Percentiles rank a stretch among this genome's conserved stretches.
phyloP scores from a whole-genome alignment of 2,113 vertebrate genomes.

The Chloropsis hardwickii region DNA sequence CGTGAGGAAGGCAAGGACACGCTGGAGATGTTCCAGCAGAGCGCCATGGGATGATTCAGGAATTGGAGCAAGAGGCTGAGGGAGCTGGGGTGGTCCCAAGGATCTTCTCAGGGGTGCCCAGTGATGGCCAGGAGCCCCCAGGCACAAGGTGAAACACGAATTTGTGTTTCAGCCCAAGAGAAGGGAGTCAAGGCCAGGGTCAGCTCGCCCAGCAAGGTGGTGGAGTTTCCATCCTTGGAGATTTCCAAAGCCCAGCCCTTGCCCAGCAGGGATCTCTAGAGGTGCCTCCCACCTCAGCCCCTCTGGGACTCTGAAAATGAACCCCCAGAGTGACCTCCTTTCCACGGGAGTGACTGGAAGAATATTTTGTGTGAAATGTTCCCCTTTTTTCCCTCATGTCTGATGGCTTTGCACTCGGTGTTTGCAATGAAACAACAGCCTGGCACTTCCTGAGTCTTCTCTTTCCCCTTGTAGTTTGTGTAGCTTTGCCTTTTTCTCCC shows the following conservation, averaged over 20 bases:
- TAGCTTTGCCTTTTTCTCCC: neutral
- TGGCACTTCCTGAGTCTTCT: neutral
- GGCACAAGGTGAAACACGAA: no score
- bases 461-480: neutral
- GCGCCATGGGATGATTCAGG: rapidly evolving
- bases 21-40: neutral
- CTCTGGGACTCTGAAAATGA: neutral
- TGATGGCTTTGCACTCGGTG: neutral
- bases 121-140: neutral
- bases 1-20: neutral
- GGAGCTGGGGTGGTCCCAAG: neutral
- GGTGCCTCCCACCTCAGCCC: neutral
- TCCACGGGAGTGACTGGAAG: neutral
- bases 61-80: neutral
- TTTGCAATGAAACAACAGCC: neutral
- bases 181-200: neutral
- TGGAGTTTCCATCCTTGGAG: neutral
- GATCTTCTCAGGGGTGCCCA: neutral
- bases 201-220: neutral
- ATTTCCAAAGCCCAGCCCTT: neutral
- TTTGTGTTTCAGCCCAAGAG: neutral
- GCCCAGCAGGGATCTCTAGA: neutral
- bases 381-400: neutral
- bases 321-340: neutral
- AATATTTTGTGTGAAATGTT: neutral